These are phyloP conservation scores for Illadopsis cleaveri DNA, from an alignment of 2,113 vertebrate genomes.

Conservation along the genomic window DNA sequence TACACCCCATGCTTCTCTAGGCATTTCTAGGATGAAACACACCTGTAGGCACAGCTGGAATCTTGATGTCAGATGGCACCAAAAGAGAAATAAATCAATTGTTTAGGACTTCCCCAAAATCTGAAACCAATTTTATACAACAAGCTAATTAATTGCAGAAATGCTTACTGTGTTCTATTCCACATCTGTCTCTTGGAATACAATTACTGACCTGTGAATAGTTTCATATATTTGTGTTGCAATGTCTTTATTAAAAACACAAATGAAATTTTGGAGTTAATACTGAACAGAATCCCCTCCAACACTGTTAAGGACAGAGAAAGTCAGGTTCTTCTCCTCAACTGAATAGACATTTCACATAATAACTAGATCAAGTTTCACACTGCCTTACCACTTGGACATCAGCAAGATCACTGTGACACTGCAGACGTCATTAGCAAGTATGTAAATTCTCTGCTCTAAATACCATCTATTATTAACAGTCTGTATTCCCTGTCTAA, in stretches of 20 bases:
- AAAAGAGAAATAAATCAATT: neutral
- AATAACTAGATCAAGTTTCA: neutral
- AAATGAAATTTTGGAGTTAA: neutral
- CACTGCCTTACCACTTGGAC: neutral
- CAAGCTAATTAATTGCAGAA: neutral
- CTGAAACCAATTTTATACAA: neutral
- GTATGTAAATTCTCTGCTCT: constrained; percentile 31
- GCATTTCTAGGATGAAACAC: neutral
- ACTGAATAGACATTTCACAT: neutral
- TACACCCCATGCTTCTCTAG: rapidly evolving
- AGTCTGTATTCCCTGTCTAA: constrained; percentile 35
- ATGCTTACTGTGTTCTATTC: neutral
- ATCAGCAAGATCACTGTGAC: neutral
- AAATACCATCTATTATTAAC: constrained; percentile 62
- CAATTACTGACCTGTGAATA: neutral
- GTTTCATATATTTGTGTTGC: neutral
- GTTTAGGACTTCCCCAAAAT: neutral
- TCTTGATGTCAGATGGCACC: neutral
- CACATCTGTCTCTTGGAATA: neutral
- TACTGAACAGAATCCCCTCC: neutral
- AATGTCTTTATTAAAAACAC: neutral
- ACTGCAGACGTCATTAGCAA: neutral
- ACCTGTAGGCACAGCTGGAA: neutral
- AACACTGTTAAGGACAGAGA: neutral
- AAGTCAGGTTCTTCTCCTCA: neutral